phyloP scores from a whole-genome alignment of 1,140 invertebrate genomes.

The Atopsyche davidsoni region DNA sequence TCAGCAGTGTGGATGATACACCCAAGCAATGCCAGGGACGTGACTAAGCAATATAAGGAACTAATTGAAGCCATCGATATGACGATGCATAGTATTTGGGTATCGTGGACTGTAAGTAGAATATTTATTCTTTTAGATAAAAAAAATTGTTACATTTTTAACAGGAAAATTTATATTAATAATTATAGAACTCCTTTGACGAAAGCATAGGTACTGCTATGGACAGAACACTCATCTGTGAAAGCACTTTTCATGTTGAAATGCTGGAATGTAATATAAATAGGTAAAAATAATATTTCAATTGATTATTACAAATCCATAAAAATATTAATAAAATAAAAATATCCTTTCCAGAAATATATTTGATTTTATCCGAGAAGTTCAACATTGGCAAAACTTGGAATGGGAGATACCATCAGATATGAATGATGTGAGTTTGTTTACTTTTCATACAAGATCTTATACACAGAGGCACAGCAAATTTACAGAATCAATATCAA shows the following conservation, averaged over 20 bases:
- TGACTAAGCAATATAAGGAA: slow-evolving; percentile 59
- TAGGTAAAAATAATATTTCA: slow-evolving; percentile 43
- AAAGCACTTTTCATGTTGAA: slow-evolving; percentile 55
- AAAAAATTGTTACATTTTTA: not conserved
- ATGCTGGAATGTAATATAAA: slow-evolving; percentile 77
- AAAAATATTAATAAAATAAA: slow-evolving; percentile 14
- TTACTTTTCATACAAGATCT: too few species aligned
- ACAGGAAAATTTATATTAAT: not conserved
- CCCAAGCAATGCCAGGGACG: slow-evolving; percentile 63
- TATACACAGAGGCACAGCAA: too few species aligned
- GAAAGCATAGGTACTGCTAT: slow-evolving; percentile 52
- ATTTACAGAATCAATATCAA: too few species aligned
- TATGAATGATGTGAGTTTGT: slow-evolving; percentile 28
- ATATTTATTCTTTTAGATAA: slow-evolving; percentile 3
- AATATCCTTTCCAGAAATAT: slow-evolving; percentile 26
- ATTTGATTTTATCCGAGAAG: slow-evolving; percentile 35
- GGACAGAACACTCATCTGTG: slow-evolving; percentile 64
- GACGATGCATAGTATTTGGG: slow-evolving; percentile 52
- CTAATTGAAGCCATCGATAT: slow-evolving; percentile 61
- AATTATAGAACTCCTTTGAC: slow-evolving; percentile 29
- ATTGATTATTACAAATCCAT: slow-evolving; percentile 4
- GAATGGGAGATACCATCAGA: slow-evolving; percentile 49
- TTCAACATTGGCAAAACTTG: slow-evolving; percentile 45
- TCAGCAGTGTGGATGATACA: slow-evolving; percentile 65
- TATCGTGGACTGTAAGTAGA: slow-evolving; percentile 41